phyloP scores from a whole-genome alignment of 2,797 vertebrate species.

The Taeniopygia guttata region DNA sequence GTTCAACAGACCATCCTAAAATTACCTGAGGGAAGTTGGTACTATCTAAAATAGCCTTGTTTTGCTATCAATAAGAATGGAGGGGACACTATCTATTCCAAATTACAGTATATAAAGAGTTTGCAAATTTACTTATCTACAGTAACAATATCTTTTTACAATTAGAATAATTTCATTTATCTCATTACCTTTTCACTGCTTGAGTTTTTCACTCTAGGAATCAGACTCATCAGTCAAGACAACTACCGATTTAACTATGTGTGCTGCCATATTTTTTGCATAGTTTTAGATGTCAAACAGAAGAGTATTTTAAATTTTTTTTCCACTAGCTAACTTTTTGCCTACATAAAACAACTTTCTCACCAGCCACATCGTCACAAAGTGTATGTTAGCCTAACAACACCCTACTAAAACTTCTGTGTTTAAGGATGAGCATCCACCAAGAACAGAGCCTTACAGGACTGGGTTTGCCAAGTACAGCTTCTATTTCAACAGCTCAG shows the following conservation, averaged over 20 bases:
- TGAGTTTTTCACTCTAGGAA: background rate
- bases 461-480: background rate
- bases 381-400: background rate
- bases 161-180: background rate
- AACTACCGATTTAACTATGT: background rate
- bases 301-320: background rate
- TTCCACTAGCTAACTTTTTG: background rate
- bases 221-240: background rate
- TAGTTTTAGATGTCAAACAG: background rate
- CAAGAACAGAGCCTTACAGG: background rate
- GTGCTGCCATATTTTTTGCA: background rate
- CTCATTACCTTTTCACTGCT: background rate
- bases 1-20: background rate
- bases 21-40: background rate
- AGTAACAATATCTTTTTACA: background rate
- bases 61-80: background rate
- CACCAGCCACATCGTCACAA: background rate
- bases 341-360: background rate
- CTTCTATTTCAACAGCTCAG: background rate
- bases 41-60: background rate
- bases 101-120: background rate
- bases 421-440: background rate
- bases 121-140: background rate
- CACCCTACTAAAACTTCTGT: background rate
- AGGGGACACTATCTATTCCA: background rate